Base-by-base conservation (phyloP, 2,888 invertebrate species). In the Chironomus tentans region DNA sequence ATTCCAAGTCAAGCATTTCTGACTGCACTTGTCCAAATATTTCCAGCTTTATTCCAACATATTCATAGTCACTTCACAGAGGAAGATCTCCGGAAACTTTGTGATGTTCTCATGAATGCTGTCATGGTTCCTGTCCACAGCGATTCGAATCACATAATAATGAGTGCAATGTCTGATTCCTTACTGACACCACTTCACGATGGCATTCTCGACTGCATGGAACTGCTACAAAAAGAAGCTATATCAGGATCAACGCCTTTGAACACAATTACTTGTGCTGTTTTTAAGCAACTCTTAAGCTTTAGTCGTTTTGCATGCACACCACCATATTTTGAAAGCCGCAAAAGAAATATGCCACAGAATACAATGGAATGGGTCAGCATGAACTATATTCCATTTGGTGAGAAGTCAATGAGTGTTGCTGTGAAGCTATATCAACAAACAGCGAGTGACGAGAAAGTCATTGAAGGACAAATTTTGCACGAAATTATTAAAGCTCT, bases 1-100 rank as follows among this genome's bases (percentile, higher is more conserved):
- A 89, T 95, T 77, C 97, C 98, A 0, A 94, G 95, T 22, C 94
- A 97, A 81, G 92, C 93, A 78, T 98, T 97, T 86, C 88, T 98
- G 76, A 96, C 97, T 0, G 94, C 97, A 0, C 86, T 98, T 15
- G 92, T 98, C 79, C 97, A 97, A 84, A 96, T 97, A 81, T 98
- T 98, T 84, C 97, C 97, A 4, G 92, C 93, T 77, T 91, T 98
- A 77, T 98, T 97, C 85, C 93, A 93, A 79, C 94, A 95, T 81
- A 93, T 97, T 80, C 89, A 91, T 81, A 85, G 88, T 77, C 90
- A 90, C 89, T 84, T 84, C 77, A 82, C 80, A n/a, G 78, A 81
- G 2, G 76, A 87, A 0, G 96, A 97, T 85, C 89, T 97, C 78
- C 88, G 90, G 79, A 91, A 91, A 81, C 87, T 97, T 68, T 94